Evolutionary conservation across 2,888 invertebrate species (phyloP).

Genomic region (Parthenolecanium corni): DNA sequence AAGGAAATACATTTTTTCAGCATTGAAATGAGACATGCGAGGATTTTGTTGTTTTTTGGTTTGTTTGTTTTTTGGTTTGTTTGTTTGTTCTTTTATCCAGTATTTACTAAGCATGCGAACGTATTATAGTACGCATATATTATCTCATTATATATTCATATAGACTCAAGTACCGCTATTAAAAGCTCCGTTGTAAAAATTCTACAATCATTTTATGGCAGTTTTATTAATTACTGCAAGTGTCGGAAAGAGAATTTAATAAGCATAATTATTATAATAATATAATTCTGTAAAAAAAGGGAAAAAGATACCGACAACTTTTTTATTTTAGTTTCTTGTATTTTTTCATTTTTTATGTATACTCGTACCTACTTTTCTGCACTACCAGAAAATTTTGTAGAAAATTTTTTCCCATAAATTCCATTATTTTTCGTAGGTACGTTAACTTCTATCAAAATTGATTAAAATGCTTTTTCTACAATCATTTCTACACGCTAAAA

Average conservation of each 20-base stretch:
- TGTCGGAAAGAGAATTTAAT: constrained; percentile 24
- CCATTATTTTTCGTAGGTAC: not conserved
- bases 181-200: constrained; percentile 5
- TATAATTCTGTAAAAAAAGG: not conserved
- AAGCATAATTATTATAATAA: constrained; percentile 11
- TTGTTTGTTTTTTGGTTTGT: not conserved
- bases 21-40: constrained; percentile 11
- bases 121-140: constrained; percentile 2
- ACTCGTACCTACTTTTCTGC: not conserved
- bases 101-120: constrained; percentile 19
- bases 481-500: no score
- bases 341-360: not conserved
- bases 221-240: constrained; percentile 25
- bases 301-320: not conserved
- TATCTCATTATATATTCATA: no score
- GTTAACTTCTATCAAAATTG: not conserved
- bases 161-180: constrained; percentile 16
- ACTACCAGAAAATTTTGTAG: no score
- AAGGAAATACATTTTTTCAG: not conserved
- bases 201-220: constrained; percentile 23
- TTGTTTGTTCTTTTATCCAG: not conserved
- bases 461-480: not conserved
- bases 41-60: constrained; percentile 12
- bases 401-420: not conserved
- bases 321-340: not conserved